Evolutionary conservation across 2,888 invertebrate genomes (phyloP).

Genomic region (Melieria omissa): DNA sequence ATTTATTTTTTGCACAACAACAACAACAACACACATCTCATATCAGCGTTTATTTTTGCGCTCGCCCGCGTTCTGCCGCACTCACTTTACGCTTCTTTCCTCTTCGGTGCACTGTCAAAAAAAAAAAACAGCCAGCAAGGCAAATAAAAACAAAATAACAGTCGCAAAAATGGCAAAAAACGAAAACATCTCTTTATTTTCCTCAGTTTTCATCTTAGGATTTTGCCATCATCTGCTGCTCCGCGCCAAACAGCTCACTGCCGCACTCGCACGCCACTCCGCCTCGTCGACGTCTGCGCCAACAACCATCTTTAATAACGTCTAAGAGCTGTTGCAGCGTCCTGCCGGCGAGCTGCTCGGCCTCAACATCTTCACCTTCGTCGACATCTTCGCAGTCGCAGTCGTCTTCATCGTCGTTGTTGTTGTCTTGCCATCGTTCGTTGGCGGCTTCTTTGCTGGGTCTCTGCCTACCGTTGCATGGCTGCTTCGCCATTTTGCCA

Average conservation of each 20-base stretch:
- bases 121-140: too few species aligned
- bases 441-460: too few species aligned
- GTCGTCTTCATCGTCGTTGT: neutral
- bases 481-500: constrained; percentile 7
- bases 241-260: too few species aligned
- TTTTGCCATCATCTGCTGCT: constrained; percentile 46
- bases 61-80: too few species aligned
- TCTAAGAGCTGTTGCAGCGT: neutral
- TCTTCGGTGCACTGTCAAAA: constrained; percentile 16
- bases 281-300: neutral
- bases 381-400: constrained; percentile 28
- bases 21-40: too few species aligned
- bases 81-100: constrained; percentile 33
- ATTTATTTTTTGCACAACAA: too few species aligned
- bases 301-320: constrained; percentile 53
- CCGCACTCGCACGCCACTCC: neutral
- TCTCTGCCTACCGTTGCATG: constrained; percentile 32
- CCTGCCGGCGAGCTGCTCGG: constrained; percentile 12
- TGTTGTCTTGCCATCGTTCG: constrained; percentile 25
- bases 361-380: constrained; percentile 26
- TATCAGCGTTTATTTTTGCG: too few species aligned
- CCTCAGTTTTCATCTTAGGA: constrained; percentile 55
- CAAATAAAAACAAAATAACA: too few species aligned
- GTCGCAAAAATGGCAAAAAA: neutral
- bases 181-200: constrained; percentile 8